Conservation (phyloP, 2,888 invertebrate species). For the Plagiodera versicolora region DNA sequence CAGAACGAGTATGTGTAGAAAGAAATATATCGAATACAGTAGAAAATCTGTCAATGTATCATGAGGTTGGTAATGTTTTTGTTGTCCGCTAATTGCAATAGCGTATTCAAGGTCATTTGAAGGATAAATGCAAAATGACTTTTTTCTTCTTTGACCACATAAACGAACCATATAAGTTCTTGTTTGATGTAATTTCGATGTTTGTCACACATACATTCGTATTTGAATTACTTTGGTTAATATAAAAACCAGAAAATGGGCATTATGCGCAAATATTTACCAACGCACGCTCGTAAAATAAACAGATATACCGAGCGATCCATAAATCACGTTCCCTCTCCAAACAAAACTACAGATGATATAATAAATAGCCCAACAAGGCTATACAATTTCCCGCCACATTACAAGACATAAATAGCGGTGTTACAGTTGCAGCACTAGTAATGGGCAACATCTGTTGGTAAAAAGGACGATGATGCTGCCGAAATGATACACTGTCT, state of each 20-base stretch:
- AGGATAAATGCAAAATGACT: too few species aligned
- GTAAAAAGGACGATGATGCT: slow-evolving; percentile 44
- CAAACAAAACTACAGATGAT: slow-evolving; percentile 51
- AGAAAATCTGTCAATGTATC: too few species aligned
- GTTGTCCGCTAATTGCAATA: too few species aligned
- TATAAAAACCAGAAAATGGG: background rate
- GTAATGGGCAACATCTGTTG: slow-evolving; percentile 55
- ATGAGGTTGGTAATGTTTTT: too few species aligned
- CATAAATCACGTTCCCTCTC: slow-evolving; percentile 47
- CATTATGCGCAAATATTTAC: slow-evolving; percentile 22
- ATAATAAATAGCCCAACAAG: slow-evolving; percentile 54
- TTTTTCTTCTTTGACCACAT: too few species aligned
- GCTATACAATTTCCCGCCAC: slow-evolving; percentile 55
- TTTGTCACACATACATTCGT: too few species aligned
- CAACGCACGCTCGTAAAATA: slow-evolving; percentile 35
- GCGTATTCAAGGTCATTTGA: too few species aligned
- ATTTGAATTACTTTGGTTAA: too few species aligned
- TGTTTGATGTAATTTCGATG: too few species aligned
- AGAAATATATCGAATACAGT: too few species aligned
- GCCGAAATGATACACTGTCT: slow-evolving; percentile 19
- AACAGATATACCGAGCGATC: slow-evolving; percentile 35
- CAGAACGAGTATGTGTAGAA: too few species aligned
- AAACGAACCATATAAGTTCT: too few species aligned
- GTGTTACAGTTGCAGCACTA: slow-evolving; percentile 42
- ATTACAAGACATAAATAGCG: slow-evolving; percentile 50